phyloP scores from a whole-genome alignment of 2,888 invertebrate species.

The Tipula helvola region DNA sequence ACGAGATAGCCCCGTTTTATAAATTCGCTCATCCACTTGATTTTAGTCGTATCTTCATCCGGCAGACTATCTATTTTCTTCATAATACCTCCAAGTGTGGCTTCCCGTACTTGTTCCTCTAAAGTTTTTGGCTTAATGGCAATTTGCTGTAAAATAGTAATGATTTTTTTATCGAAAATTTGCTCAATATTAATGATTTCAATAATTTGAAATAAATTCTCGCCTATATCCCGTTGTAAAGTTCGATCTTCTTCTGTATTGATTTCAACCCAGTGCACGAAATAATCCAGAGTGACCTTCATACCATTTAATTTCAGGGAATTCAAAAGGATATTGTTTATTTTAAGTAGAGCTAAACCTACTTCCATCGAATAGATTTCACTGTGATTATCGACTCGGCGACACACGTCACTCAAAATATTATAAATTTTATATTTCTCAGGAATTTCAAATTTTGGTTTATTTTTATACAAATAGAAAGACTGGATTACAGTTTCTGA shows the following conservation, averaged over 20 bases:
- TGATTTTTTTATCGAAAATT: slow-evolving; percentile 23
- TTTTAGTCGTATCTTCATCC: slow-evolving; percentile 17
- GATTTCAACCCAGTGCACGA: slow-evolving; percentile 27
- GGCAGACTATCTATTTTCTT: slow-evolving; percentile 11
- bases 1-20: slow-evolving; percentile 21
- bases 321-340: slow-evolving; percentile 24
- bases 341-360: slow-evolving; percentile 12
- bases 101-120: slow-evolving; percentile 21
- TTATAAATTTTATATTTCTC: slow-evolving; percentile 20
- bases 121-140: slow-evolving; percentile 24
- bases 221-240: slow-evolving; percentile 25
- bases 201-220: slow-evolving; percentile 21
- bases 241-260: slow-evolving; percentile 21
- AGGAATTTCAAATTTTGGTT: slow-evolving; percentile 17
- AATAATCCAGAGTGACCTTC: slow-evolving; percentile 24
- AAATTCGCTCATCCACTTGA: slow-evolving; percentile 22
- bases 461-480: slow-evolving; percentile 22
- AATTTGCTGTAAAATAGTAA: slow-evolving; percentile 22
- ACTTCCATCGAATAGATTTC: neutral
- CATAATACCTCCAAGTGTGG: slow-evolving; percentile 23
- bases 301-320: slow-evolving; percentile 25
- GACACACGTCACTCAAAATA: slow-evolving; percentile 17
- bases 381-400: slow-evolving; percentile 13
- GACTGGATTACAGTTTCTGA: slow-evolving; percentile 22
- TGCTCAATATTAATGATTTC: slow-evolving; percentile 22